phyloP scores from a whole-genome alignment of 2,113 vertebrate species.

The Delphinapterus leucas region DNA sequence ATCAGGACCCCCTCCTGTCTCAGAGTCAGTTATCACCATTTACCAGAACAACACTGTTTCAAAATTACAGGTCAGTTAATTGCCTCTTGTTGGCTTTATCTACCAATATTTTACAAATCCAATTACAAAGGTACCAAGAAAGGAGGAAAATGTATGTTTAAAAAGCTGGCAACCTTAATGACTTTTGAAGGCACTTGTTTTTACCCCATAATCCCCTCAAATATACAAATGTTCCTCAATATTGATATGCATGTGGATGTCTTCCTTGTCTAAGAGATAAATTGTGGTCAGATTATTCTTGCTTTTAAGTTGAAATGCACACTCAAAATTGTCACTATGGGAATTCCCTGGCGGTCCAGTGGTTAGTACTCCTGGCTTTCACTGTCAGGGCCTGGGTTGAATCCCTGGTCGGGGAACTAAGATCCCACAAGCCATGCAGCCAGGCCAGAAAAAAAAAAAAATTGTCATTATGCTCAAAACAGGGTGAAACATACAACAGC shows the following conservation, averaged over 20 bases:
- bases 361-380: no score
- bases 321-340: not conserved
- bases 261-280: not conserved
- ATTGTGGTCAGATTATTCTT: not conserved
- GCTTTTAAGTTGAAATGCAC: conserved; percentile 18
- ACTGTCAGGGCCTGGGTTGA: no score
- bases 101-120: not conserved
- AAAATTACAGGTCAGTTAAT: not conserved
- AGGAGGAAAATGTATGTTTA: not conserved
- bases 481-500: not conserved
- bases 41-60: not conserved
- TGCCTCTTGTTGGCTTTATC: not conserved
- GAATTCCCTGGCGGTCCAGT: no score
- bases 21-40: not conserved
- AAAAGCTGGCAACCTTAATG: not conserved
- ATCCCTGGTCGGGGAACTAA: no score
- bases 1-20: not conserved
- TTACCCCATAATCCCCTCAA: not conserved
- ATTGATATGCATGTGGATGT: not conserved
- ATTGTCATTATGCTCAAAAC: not conserved
- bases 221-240: not conserved
- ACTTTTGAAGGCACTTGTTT: not conserved
- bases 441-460: not conserved
- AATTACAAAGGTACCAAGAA: not conserved
- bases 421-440: no score